Evolutionary conservation across 2,113 vertebrate species (phyloP), one percentile per base, ranked within the genome.

Genomic region (Chrysochloris asiatica): DNA sequence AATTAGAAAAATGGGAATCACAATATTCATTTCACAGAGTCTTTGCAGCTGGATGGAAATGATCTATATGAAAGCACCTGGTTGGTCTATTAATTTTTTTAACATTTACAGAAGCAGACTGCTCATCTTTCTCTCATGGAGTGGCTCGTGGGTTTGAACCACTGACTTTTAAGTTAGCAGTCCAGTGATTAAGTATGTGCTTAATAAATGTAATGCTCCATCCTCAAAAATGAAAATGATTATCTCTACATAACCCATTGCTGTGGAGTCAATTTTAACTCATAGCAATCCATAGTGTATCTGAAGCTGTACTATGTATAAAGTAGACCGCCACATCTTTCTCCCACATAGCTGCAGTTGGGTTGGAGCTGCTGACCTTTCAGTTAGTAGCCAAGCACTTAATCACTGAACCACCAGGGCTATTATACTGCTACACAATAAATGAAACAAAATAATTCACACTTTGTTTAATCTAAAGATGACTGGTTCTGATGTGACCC

Each of bases 161-260:
- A 54, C 52, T 54, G 52, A 16, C 52, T 21, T 54, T 54, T 21
- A 13, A 14, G 14, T 54, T 8, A 54, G 4, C 52, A 54, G 52
- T 14, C 52, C 52, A 21, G 21, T 54, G 52, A 36, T 65, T n/a
- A 41, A 33, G 19, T 22, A 33, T 73, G 59, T 76, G 61, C 77
- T 79, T 63, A 61, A 22, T 45, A 28, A 36, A 54, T 43, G 71
- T 83, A 76, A 75, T 33, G 8, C 59, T 5, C 22, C 19, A 22
- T 56, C n/a, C 26, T 78, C 52, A 76, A 48, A 81, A 50, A 11
- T 65, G 22, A 83, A 90, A 91, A 81, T 80, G 63, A 67, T 72
- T 47, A 48, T 30, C 84, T 30, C 19, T 90, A 38, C n/a, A 83
- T 10, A 17, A 17, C 17, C 33, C 4, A 17, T 67, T 5, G 14